Base-by-base conservation (phyloP, 2,113 vertebrate genomes). In the Formicarius rufipectus region DNA sequence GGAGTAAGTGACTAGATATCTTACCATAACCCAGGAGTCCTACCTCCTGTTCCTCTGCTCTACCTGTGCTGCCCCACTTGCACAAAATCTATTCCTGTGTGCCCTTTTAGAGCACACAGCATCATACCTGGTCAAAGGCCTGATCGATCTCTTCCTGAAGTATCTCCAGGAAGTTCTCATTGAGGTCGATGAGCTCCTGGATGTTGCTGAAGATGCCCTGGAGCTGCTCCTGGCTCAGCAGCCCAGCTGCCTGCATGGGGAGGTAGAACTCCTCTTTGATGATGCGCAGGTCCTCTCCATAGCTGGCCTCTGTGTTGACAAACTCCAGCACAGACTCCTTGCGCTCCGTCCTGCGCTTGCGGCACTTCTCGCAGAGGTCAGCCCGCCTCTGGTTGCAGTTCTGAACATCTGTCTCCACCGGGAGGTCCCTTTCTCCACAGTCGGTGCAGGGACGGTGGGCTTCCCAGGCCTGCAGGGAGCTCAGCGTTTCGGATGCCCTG, bases 271-370 rank as follows among this genome's bases (percentile, higher is more conserved):
- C 98, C 97, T 99, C 98, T 86, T 98, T 98, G 89, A 99, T 99
- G 95, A 99, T 99, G 25, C 98, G 97, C 78, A 99, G 98, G 96
- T 99, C 98, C 87, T 99, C 99, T 27, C 98, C 98, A 3, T 98
- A 99, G 96, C 99, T 99, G 30, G 98, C 98, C 97, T 99, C 99
- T 0, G 99, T 99, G 94, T 99, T 99, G 80, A 99, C 98, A 53
- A 99, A 99, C 97, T 99, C 99, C 96, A 99, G 93, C 87, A 99
- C 98, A 63, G 99, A 98, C 86, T 99, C 99, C 75, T 99, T 99
- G 39, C 99, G 98, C 94, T 99, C 99, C 0, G 97, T 98, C 75
- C 99, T 97, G 92, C 98, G 97, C 91, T 98, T 99, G 84, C 97
- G 93, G 96, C 99, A 99, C 55, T 98, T 98, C 40, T 98, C 98